These are phyloP conservation scores for Drosophila seclusa DNA, from an alignment of 2,888 invertebrate genomes.

Conservation along the genomic window DNA sequence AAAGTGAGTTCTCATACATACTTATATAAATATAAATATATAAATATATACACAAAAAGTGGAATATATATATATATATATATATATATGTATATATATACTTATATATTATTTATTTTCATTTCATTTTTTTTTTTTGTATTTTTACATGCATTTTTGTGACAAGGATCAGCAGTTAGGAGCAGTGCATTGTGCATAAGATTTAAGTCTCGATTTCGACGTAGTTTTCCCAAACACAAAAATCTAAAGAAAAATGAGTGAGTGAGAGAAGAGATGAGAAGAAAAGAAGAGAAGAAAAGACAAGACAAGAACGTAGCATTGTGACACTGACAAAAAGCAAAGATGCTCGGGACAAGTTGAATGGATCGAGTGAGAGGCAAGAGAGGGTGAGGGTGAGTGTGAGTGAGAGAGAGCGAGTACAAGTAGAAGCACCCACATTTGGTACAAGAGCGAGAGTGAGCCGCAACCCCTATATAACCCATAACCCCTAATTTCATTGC, in stretches of 20 bases:
- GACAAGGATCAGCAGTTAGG: constrained; percentile 70
- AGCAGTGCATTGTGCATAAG: constrained; percentile 59
- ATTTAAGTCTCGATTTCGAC: constrained; percentile 74
- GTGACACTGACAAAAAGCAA: constrained; percentile 43
- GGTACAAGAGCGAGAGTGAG: constrained; percentile 8
- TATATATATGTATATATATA: background rate
- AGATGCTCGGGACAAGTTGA: constrained; percentile 51
- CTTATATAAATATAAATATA: background rate
- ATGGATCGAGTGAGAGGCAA: constrained; percentile 14
- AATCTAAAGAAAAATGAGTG: constrained; percentile 32
- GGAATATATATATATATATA: background rate
- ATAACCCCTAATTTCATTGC: constrained; percentile 29
- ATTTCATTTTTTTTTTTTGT: constrained; percentile 15
- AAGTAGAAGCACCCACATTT: constrained; percentile 53
- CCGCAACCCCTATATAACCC: constrained; percentile 54
- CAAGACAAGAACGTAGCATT: constrained; percentile 32
- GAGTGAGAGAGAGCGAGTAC: constrained; percentile 7
- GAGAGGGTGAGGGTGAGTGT: background rate
- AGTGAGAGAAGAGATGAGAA: constrained; percentile 2
- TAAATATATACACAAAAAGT: background rate
- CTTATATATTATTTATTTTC: constrained; percentile 4
- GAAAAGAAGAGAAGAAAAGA: constrained; percentile 9
- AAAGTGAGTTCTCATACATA: constrained; percentile 54
- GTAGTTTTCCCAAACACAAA: constrained; percentile 53
- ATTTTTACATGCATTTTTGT: constrained; percentile 35